Evolutionary conservation across 2,113 vertebrate species (phyloP), one percentile per base, ranked within the genome.

Genomic region (Chloebia gouldiae): DNA sequence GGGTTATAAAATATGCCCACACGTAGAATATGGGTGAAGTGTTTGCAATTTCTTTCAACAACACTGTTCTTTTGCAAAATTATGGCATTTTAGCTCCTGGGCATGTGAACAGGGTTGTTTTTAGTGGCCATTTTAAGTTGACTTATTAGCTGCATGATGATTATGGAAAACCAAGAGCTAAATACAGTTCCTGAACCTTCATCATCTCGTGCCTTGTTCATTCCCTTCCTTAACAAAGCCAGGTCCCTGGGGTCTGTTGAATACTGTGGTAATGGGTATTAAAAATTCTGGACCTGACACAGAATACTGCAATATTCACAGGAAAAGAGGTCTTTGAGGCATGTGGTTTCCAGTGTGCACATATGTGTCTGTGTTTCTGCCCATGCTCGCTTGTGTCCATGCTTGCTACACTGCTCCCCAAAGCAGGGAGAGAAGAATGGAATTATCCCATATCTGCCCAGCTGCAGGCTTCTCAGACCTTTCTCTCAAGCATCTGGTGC

Each of bases 401-500:
- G 49, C 68, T 50, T 79, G 44, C 64, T 24, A 5, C 45, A 3
- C 70, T 59, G 20, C 9, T 85, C 87, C 81, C 39, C 6, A 1
- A 39, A 92, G 71, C 61, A 18, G 39, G 35, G 27, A 87, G 86
- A 89, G 85, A 89, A 87, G 92, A 56, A 49, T 21, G 37, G 66
- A 61, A 90, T 95, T 76, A 94, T 87, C 54, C 66, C 1, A 1
- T 65, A 61, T 90, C 78, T 95, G 63, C 50, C 70, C 70, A 72
- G 49, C 70, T 65, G 42, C 70, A 80, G 81, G 42, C 70, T 88
- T 79, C 69, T 89, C 49, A 54, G 66, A 50, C 57, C 63, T 77
- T 92, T 57, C 61, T 61, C 70, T 83, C 45, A 80, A 82, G 90
- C 92, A 95, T 95, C 73, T 92, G 50, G 73, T 80, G 64, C 87